Evolutionary conservation across 2,113 vertebrate genomes (phyloP).

Genomic region (Sprattus sprattus): DNA sequence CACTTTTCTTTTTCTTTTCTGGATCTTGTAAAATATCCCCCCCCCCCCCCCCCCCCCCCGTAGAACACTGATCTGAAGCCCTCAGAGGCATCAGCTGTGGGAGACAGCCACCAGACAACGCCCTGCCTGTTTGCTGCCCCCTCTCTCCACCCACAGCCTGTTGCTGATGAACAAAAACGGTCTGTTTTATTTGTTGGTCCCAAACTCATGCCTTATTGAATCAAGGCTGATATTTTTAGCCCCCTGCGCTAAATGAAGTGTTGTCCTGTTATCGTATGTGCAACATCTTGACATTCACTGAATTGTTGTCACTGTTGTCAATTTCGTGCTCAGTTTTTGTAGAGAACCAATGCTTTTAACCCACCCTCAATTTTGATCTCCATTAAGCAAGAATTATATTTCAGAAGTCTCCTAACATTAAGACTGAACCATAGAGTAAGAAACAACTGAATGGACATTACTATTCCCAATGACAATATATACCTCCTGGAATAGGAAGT

Average conservation of each 20-base stretch:
- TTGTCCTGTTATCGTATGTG: background rate
- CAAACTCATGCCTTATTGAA: background rate
- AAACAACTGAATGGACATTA: background rate
- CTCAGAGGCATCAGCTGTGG: background rate
- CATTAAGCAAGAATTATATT: background rate
- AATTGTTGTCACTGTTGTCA: background rate
- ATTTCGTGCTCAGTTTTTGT: no score
- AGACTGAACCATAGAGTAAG: background rate
- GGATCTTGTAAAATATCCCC: no score
- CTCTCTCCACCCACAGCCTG: background rate
- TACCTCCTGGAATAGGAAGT: background rate
- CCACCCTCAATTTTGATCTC: background rate
- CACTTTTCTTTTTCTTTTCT: no score
- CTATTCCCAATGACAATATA: background rate
- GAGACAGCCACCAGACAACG: background rate
- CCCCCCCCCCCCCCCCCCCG: background rate
- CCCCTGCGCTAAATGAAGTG: background rate
- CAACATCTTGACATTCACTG: background rate
- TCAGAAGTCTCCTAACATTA: background rate
- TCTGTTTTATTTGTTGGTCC: background rate
- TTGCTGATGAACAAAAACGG: background rate
- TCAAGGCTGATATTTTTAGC: constrained; percentile 9
- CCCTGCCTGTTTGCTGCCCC: background rate
- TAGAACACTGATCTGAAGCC: background rate
- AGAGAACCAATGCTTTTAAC: background rate